phyloP scores from a whole-genome alignment of 2,888 invertebrate species.

The Xiphydria camelus region DNA sequence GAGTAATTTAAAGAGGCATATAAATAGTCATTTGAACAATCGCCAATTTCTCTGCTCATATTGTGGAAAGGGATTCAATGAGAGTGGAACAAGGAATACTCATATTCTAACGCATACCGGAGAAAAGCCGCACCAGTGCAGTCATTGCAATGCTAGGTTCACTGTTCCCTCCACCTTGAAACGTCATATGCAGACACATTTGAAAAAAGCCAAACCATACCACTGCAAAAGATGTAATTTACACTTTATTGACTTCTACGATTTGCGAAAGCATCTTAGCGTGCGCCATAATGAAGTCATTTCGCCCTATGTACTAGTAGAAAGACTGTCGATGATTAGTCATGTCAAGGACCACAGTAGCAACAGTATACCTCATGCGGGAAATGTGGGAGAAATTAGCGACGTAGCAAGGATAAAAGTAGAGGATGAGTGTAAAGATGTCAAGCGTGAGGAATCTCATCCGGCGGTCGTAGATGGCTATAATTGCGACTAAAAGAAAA shows the following conservation, averaged over 20 bases:
- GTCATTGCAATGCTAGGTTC: conserved; percentile 2
- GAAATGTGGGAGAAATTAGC: no score
- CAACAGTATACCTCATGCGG: no score
- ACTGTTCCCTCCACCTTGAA: conserved; percentile 1
- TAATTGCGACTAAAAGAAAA: no score
- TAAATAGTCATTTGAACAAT: conserved; percentile 7
- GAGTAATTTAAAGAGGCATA: no score
- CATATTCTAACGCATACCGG: conserved; percentile 5
- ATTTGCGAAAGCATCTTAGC: conserved; percentile 7
- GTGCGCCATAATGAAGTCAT: conserved; percentile 4
- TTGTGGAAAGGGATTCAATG: conserved; percentile 3
- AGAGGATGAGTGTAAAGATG: no score
- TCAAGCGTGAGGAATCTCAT: no score
- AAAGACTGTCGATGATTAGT: no score
- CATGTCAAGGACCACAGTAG: no score
- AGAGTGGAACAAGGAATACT: conserved; percentile 5
- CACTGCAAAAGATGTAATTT: conserved; percentile 5
- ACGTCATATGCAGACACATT: conserved; percentile 5
- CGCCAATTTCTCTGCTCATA: conserved; percentile 1
- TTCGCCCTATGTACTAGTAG: no score
- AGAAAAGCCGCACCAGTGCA: conserved; percentile 4
- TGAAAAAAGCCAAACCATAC: background rate
- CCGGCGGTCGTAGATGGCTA: no score
- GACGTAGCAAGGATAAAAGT: no score
- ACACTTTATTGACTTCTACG: conserved; percentile 6